Evolutionary conservation across 2,113 vertebrate genomes (phyloP).

Genomic region (Panthera uncia): DNA sequence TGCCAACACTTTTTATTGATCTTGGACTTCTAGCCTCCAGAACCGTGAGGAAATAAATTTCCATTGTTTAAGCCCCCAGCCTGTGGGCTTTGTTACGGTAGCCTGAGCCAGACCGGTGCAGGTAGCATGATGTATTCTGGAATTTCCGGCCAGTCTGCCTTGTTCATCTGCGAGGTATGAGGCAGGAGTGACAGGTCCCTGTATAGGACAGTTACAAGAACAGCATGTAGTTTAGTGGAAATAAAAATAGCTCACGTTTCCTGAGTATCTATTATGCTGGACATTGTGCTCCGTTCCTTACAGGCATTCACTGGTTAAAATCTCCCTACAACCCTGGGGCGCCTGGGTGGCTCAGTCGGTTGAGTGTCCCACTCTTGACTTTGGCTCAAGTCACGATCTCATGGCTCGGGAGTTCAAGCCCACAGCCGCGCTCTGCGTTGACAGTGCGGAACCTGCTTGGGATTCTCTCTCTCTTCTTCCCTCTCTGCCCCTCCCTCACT

Average conservation of each 20-base stretch:
- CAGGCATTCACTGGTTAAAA: neutral
- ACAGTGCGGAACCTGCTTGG: too few species aligned
- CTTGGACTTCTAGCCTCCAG: neutral
- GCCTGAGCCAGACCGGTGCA: neutral
- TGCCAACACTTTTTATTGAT: neutral
- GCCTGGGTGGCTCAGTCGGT: too few species aligned
- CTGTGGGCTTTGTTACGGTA: neutral
- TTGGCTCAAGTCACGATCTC: too few species aligned
- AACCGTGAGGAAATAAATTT: neutral
- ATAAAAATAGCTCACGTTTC: neutral
- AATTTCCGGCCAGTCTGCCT: neutral
- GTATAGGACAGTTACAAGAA: neutral
- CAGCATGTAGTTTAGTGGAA: neutral
- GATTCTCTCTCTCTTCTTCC: too few species aligned
- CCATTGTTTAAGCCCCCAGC: neutral
- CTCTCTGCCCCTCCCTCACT: too few species aligned
- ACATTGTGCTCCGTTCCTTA: neutral
- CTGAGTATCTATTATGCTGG: neutral
- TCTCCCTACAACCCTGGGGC: neutral
- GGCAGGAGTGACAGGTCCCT: neutral
- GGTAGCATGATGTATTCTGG: neutral
- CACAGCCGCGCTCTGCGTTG: too few species aligned
- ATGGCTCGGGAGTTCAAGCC: too few species aligned
- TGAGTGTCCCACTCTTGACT: too few species aligned
- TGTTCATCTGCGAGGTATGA: neutral